Percentiles rank a stretch among this genome's conserved stretches.
Conservation (phyloP, 2,797 vertebrate genomes). For the Sus cebifrons region DNA sequence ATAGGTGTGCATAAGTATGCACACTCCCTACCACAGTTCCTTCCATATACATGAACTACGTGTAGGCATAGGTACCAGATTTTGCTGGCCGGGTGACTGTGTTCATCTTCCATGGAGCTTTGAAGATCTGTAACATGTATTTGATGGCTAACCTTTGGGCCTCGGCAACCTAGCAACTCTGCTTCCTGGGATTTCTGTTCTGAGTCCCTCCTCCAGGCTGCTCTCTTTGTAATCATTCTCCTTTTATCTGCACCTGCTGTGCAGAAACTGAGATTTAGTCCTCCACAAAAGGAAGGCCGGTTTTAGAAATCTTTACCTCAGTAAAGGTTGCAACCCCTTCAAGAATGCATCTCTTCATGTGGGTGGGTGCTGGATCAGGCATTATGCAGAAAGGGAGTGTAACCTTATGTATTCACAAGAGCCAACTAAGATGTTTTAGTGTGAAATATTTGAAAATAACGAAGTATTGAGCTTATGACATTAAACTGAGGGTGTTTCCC, state of each 20-base stretch:
- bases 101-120: background rate
- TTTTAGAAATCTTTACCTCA: background rate
- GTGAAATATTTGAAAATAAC: background rate
- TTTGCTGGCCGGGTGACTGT: background rate
- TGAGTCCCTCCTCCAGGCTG: background rate
- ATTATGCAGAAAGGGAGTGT: background rate
- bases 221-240: background rate
- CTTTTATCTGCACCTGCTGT: background rate
- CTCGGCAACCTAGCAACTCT: background rate
- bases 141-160: background rate
- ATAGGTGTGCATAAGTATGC: background rate
- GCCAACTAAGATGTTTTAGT: background rate
- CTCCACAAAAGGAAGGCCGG: background rate
- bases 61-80: background rate
- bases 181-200: background rate
- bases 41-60: background rate
- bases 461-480: background rate
- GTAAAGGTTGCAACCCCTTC: background rate
- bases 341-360: background rate
- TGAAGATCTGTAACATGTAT: background rate
- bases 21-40: background rate
- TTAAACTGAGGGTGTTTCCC: background rate
- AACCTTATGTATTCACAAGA: background rate
- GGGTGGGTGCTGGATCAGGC: background rate
- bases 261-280: background rate